Percentiles rank a stretch among this genome's conserved stretches.
Conservation (phyloP, 92 coral and sea anemone species). For the Galaxea fascicularis region DNA sequence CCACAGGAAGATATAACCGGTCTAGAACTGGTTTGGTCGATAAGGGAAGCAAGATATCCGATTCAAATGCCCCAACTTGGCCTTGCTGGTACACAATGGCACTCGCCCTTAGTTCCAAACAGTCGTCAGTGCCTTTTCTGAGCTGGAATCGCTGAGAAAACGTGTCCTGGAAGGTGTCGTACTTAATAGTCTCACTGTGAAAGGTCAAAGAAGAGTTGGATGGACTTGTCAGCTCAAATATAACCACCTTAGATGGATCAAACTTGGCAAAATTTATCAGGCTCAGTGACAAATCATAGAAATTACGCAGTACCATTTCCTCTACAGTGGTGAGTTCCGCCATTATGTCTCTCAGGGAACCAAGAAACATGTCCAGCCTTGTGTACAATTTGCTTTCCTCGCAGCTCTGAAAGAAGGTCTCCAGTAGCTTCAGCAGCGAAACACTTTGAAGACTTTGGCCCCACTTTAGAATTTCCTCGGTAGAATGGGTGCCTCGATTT, state of each 20-base stretch:
- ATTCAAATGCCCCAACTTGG: slow-evolving; percentile 1
- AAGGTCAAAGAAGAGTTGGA: neutral
- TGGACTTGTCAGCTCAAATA: neutral
- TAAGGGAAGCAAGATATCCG: neutral
- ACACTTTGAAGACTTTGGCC: neutral
- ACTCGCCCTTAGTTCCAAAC: neutral
- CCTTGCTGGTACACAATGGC: neutral
- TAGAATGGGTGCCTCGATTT: neutral
- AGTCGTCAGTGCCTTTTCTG: neutral
- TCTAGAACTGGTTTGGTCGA: neutral
- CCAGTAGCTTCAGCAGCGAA: neutral
- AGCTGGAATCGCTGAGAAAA: neutral
- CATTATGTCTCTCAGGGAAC: neutral
- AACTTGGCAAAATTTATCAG: slow-evolving; percentile 6
- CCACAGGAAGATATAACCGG: neutral
- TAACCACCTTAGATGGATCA: slow-evolving; percentile 3
- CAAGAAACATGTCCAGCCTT: neutral
- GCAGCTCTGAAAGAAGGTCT: neutral
- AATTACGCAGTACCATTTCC: neutral
- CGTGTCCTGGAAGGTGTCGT: neutral
- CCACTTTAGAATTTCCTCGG: neutral
- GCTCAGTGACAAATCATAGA: neutral
- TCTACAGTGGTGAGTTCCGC: neutral
- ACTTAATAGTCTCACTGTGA: neutral
- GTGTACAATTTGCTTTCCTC: neutral